These are phyloP conservation scores for Drosophila kohkoa DNA, from an alignment of 1,140 invertebrate species.

Conservation along the genomic window DNA sequence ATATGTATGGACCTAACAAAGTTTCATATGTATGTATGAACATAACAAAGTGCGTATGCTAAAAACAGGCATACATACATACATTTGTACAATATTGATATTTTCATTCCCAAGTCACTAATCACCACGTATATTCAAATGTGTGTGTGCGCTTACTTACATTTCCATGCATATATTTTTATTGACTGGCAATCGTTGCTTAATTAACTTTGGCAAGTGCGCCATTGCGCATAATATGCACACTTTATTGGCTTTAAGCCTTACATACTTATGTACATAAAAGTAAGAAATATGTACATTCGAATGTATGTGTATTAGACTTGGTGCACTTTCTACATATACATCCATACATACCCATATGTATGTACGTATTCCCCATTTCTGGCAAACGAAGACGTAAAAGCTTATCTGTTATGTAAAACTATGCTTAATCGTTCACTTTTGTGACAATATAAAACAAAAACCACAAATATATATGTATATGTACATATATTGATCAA, in stretches of 20 bases:
- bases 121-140: slow-evolving; percentile 1
- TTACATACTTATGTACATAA: neutral
- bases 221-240: slow-evolving; percentile 3
- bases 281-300: slow-evolving; percentile 3
- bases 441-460: neutral
- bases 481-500: slow-evolving; percentile 1
- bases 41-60: neutral
- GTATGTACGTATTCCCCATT: slow-evolving; percentile 14
- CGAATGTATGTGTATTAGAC: neutral
- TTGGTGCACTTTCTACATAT: slow-evolving; percentile 18
- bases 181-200: slow-evolving; percentile 2
- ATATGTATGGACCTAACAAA: neutral
- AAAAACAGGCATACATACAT: neutral
- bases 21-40: neutral
- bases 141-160: neutral
- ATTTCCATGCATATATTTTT: neutral
- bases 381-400: neutral
- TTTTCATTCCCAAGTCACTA: slow-evolving; percentile 1
- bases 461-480: neutral
- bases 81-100: neutral
- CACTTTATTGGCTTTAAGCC: slow-evolving; percentile 3
- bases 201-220: slow-evolving; percentile 1
- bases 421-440: neutral
- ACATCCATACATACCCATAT: slow-evolving; percentile 3
- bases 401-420: slow-evolving; percentile 13